Conservation (phyloP, 2,888 invertebrate species). For the Mylabris sibirica region DNA sequence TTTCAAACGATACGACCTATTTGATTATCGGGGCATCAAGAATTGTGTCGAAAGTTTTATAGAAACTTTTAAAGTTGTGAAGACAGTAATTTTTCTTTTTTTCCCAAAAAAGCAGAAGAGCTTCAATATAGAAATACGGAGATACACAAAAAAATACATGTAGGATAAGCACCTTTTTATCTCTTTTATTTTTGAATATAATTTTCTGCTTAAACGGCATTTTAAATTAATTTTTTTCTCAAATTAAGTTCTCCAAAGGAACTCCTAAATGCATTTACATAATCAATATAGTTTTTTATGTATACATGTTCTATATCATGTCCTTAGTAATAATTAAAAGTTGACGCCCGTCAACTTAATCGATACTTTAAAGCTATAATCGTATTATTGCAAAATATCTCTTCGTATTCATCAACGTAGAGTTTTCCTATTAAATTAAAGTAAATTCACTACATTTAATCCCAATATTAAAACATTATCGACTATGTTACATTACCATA, state of each 20-base stretch:
- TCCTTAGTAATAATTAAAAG: conserved; percentile 5
- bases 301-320: not conserved
- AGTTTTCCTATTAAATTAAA: not conserved
- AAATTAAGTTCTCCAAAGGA: not conserved
- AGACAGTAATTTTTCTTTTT: conserved; percentile 2
- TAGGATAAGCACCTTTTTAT: not conserved
- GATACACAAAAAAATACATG: not conserved
- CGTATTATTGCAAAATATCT: conserved; percentile 4
- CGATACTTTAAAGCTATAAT: not conserved
- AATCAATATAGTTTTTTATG: not conserved
- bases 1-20: conserved; percentile 13
- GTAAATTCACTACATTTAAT: not conserved
- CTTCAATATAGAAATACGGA: not conserved
- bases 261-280: not conserved
- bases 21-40: conserved; percentile 13
- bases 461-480: not conserved
- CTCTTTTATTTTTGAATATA: not conserved
- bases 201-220: not conserved
- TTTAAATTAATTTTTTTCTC: not conserved
- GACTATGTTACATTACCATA: not conserved
- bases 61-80: conserved; percentile 1
- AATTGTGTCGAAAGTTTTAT: conserved; percentile 6
- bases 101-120: not conserved
- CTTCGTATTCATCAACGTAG: not conserved
- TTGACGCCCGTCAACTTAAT: not conserved